phyloP scores from a whole-genome alignment of 2,113 vertebrate species.

The Tragelaphus buxtoni region DNA sequence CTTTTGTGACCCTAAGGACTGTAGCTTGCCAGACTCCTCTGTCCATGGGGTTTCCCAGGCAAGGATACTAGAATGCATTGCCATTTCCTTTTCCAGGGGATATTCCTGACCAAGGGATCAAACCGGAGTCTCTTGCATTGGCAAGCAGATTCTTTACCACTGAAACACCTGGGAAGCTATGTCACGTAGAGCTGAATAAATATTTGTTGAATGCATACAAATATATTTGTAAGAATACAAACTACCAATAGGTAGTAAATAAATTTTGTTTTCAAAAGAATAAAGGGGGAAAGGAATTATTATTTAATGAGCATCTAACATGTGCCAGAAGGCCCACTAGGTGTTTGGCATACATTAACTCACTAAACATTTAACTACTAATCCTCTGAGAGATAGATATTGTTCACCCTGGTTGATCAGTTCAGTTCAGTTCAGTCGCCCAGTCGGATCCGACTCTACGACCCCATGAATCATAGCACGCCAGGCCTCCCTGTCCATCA shows the following conservation, averaged over 20 bases:
- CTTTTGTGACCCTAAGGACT: neutral
- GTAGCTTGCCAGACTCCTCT: neutral
- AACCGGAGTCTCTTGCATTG: neutral
- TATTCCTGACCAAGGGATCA: neutral
- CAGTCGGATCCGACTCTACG: too few species aligned
- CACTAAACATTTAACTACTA: neutral
- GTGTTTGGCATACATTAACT: neutral
- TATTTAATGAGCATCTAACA: neutral
- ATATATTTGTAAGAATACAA: neutral
- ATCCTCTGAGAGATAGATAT: neutral
- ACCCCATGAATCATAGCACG: too few species aligned
- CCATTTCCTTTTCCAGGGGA: neutral
- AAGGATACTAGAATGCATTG: neutral
- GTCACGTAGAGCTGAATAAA: neutral
- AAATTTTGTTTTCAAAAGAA: conserved; percentile 1
- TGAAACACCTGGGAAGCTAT: neutral
- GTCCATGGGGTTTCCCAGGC: neutral
- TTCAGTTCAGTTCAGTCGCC: too few species aligned
- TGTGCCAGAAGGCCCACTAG: neutral
- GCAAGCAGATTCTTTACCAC: neutral
- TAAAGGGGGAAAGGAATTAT: neutral
- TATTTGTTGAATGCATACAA: neutral
- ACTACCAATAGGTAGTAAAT: neutral
- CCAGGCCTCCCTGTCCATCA: too few species aligned
- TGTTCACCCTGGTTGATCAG: neutral